Percentiles rank a stretch among this genome's conserved stretches.
These are phyloP conservation scores for Drosophila subobscura DNA, from an alignment of 1,140 invertebrate species.

Conservation along the genomic window DNA sequence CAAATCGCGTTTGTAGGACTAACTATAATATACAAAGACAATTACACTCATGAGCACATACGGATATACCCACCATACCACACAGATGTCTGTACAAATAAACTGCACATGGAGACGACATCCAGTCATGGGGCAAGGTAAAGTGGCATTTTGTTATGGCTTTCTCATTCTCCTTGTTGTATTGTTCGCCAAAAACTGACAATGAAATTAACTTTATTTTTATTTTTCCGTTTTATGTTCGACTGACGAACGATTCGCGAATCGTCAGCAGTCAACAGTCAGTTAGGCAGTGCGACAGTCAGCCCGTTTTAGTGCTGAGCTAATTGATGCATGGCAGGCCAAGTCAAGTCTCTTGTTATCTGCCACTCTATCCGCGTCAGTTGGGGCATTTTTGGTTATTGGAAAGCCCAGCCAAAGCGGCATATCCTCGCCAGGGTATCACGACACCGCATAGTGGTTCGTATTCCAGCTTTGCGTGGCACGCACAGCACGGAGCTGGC, in stretches of 20 bases:
- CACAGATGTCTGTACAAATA: constrained; percentile 13
- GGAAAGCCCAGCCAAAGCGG: neutral
- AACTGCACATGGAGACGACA: constrained; percentile 11
- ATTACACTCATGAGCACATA: constrained; percentile 14
- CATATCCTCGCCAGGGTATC: constrained; percentile 37
- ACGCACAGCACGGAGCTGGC: neutral
- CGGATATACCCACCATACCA: constrained; percentile 14
- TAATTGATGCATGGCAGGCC: constrained; percentile 56
- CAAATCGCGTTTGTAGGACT: constrained; percentile 58
- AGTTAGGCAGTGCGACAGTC: constrained; percentile 4
- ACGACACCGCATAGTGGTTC: constrained; percentile 1
- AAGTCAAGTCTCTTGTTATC: constrained; percentile 1
- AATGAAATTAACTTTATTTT: constrained; percentile 56
- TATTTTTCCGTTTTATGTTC: constrained; percentile 54
- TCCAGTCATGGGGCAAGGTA: constrained; percentile 10
- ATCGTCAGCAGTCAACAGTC: constrained; percentile 29
- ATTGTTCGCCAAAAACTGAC: constrained; percentile 41
- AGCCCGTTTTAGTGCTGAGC: constrained; percentile 24
- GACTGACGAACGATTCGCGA: constrained; percentile 27
- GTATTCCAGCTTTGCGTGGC: constrained; percentile 28
- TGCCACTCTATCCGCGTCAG: neutral
- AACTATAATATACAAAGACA: constrained; percentile 38
- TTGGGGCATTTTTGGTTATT: neutral
- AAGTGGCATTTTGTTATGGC: constrained; percentile 50
- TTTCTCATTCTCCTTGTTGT: constrained; percentile 39